Base-by-base conservation (phyloP, 1,140 invertebrate species). In the Neuroterus valhalla region DNA sequence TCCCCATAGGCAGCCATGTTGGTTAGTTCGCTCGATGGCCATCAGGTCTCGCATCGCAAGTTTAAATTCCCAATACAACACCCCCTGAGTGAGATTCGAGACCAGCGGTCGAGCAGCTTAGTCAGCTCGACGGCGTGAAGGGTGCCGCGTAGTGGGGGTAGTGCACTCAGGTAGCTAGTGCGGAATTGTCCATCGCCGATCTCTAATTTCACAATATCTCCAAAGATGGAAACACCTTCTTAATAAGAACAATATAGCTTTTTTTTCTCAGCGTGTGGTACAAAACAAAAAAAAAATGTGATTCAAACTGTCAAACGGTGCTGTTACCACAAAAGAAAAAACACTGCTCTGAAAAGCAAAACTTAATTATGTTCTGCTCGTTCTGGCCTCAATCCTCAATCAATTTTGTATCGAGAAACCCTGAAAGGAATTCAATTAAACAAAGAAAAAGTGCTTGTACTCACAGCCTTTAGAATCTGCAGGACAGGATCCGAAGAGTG, bases 401-500 rank as follows among this genome's bases (percentile, higher is more conserved):
- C 23, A 52, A 52, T 52, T 48, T 31, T 12, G 14, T 12, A 55
- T 26, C 1, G 14, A 15, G n/a, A 12, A 26, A 69, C 14, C 23
- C 44, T 69, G 68, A 69, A 69, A 69, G 5, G 2, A 15, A 48
- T 31, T 66, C 0, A 23, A 42, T 52, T 26, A 19, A 15, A 19
- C 66, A n/a, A 66, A 66, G 66, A 48, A 43, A 31, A 67, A 21
- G n/a, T 55, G 12, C 31, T 1, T 42, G 14, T 43, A 70, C 75
- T 45, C 91, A 95, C 95, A 96, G 81, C 92, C 91, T 81, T 92
- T 92, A 3, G 89, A 72, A 55, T 93, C 91, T 50, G 95, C 89
- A 0, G 95, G 95, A 86, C 96, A 97, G 11, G 90, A 83, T 11
- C 94, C 95, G 86, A 96, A 96, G 15, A 92, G 80, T 8, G 92